These are phyloP conservation scores for Cirrhinus molitorella DNA, from an alignment of 2,797 vertebrate species.

Conservation along the genomic window DNA sequence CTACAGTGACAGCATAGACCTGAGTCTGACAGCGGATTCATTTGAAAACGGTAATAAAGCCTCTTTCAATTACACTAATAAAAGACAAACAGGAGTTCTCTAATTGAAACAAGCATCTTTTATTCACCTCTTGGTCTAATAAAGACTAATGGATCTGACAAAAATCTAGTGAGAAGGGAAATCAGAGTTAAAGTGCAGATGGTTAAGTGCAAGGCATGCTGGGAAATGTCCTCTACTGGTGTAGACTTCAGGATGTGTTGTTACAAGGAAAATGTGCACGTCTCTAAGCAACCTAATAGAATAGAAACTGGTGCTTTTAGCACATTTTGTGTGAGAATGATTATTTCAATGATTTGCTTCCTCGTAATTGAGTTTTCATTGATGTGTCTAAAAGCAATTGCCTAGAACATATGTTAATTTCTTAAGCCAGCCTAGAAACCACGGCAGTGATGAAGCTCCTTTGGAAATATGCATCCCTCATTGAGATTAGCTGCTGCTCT, in stretches of 20 bases:
- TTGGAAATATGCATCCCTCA: conserved; percentile 15
- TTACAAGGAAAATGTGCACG: not conserved
- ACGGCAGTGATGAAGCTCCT: conserved; percentile 9
- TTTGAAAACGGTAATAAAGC: conserved; percentile 4
- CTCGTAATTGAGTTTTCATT: conserved; percentile 9
- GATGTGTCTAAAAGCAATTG: conserved; percentile 25
- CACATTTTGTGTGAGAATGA: not conserved
- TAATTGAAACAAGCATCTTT: not conserved
- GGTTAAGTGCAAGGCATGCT: not conserved
- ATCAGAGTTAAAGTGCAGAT: not conserved
- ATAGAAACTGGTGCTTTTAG: not conserved
- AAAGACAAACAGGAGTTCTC: not conserved
- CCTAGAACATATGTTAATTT: conserved; percentile 29
- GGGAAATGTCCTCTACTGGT: not conserved
- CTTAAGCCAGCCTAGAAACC: conserved; percentile 2
- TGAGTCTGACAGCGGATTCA: not conserved
- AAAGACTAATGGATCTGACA: conserved; percentile 26
- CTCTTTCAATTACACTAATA: conserved; percentile 5
- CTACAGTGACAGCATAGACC: not conserved
- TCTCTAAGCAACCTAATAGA: conserved; percentile 23
- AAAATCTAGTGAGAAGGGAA: not conserved
- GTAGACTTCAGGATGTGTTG: not conserved
- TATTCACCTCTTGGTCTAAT: conserved; percentile 11
- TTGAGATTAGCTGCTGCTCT: conserved; percentile 22
- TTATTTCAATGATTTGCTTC: conserved; percentile 8